These are phyloP conservation scores for Puntigrus tetrazona DNA, from an alignment of 2,113 vertebrate species.

Conservation along the genomic window DNA sequence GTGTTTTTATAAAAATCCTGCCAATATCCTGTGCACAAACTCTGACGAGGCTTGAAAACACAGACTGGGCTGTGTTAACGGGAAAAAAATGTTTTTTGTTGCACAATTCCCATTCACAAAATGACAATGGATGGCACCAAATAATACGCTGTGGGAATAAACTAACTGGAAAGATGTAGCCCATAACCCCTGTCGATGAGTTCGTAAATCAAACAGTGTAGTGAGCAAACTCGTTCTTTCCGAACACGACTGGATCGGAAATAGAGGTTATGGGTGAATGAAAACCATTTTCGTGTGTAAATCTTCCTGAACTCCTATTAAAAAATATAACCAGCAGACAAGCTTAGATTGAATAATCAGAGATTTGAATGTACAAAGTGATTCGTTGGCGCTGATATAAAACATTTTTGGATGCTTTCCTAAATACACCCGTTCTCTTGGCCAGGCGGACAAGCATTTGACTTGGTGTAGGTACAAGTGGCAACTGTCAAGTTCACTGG, in stretches of 20 bases:
- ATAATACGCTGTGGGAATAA: not conserved
- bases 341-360: not conserved
- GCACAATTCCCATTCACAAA: not conserved
- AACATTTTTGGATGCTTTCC: not conserved
- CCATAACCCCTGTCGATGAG: slow-evolving; percentile 10
- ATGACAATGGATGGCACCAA: slow-evolving; percentile 1
- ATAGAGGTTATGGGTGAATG: slow-evolving; percentile 34
- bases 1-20: not conserved
- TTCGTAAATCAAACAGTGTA: slow-evolving; percentile 24
- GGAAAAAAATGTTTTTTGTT: not conserved
- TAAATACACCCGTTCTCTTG: not conserved
- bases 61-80: not conserved
- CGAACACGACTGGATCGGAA: slow-evolving; percentile 20
- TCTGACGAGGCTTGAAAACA: not conserved
- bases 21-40: not conserved
- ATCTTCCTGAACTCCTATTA: not conserved
- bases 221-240: slow-evolving; percentile 23
- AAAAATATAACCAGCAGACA: slow-evolving; percentile 15
- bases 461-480: not conserved
- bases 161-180: not conserved
- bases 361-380: not conserved
- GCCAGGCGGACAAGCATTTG: not conserved
- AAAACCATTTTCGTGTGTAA: slow-evolving; percentile 24
- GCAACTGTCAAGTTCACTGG: not conserved
- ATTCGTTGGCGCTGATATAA: not conserved